Conservation (phyloP, 1,140 invertebrate genomes). For the Listronotus bonariensis region DNA sequence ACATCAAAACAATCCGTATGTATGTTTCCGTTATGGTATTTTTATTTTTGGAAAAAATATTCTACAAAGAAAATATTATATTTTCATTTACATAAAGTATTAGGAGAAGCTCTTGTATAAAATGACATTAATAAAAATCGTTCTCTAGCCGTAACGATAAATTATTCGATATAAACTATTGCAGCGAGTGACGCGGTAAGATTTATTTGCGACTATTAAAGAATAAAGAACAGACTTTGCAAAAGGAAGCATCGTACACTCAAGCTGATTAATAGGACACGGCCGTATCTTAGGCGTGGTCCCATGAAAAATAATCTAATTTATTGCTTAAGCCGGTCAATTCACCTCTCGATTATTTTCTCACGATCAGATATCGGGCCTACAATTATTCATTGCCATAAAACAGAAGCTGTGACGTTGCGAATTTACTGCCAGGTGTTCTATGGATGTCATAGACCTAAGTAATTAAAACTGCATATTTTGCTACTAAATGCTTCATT, state of each 20-base stretch:
- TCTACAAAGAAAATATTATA: too few species aligned
- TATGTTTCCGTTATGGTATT: too few species aligned
- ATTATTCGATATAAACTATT: not conserved
- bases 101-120: too few species aligned
- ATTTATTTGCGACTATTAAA: constrained; percentile 26
- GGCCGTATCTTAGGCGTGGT: constrained; percentile 32
- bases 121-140: too few species aligned
- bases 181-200: constrained; percentile 15
- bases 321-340: constrained; percentile 24
- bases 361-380: constrained; percentile 28
- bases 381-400: constrained; percentile 5
- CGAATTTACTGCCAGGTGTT: not conserved
- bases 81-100: too few species aligned
- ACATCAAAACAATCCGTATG: too few species aligned
- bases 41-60: too few species aligned
- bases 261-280: constrained; percentile 29
- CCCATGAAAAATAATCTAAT: constrained; percentile 25
- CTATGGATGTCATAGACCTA: constrained; percentile 1
- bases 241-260: constrained; percentile 27
- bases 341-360: constrained; percentile 27
- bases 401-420: not conserved
- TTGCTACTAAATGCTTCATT: too few species aligned
- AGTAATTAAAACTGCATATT: too few species aligned
- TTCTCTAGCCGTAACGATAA: too few species aligned
- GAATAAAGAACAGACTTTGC: constrained; percentile 28